Evolutionary conservation across 2,797 vertebrate species (phyloP).

Genomic region (Alauda arvensis): DNA sequence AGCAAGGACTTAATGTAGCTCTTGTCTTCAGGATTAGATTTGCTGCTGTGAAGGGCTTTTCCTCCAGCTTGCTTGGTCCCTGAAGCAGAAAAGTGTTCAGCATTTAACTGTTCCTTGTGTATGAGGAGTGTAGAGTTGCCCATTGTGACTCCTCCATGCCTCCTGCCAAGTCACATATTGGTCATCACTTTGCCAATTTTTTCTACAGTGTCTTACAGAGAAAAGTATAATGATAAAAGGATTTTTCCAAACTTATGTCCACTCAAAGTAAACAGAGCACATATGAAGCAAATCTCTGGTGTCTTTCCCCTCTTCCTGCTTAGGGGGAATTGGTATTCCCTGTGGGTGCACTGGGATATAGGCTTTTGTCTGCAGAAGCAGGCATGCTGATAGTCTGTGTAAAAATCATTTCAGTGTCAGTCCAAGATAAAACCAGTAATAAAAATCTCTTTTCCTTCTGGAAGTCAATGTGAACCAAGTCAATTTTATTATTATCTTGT

Average conservation of each 20-base stretch:
- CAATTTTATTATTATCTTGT: background rate
- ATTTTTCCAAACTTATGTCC: background rate
- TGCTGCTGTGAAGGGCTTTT: background rate
- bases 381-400: background rate
- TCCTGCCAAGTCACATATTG: background rate
- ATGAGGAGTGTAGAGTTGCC: background rate
- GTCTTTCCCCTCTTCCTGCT: background rate
- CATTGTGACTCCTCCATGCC: background rate
- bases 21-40: background rate
- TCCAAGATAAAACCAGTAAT: background rate
- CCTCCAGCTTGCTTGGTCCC: background rate
- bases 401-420: conserved; percentile 6
- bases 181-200: background rate
- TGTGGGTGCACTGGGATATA: background rate
- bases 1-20: background rate
- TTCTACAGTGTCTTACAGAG: background rate
- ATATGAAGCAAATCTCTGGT: background rate
- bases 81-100: background rate
- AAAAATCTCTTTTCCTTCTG: background rate
- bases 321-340: background rate
- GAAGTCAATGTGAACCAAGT: background rate
- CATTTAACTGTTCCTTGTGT: background rate
- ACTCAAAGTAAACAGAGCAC: background rate
- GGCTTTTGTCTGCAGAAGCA: background rate
- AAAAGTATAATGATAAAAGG: background rate